phyloP scores from a whole-genome alignment of 2,113 vertebrate species.

The Catagonus wagneri region DNA sequence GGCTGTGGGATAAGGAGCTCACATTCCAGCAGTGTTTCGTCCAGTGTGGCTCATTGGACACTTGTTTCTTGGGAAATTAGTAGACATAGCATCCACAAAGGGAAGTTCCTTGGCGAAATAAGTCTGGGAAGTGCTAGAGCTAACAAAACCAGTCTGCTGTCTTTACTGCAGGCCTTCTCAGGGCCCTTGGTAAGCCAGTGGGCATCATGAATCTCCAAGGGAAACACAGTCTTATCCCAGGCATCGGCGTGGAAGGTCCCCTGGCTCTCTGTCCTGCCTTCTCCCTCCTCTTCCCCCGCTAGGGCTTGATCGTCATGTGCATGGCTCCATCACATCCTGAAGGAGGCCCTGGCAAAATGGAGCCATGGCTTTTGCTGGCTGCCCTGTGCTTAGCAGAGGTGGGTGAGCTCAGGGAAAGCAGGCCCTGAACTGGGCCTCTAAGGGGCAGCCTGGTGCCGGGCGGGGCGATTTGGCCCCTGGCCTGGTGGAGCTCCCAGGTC shows the following conservation, averaged over 20 bases:
- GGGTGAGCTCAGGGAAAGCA: conserved; percentile 3
- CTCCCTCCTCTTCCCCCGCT: background rate
- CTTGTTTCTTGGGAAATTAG: conserved; percentile 39
- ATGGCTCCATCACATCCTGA: background rate
- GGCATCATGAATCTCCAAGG: background rate
- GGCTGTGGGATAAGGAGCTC: background rate
- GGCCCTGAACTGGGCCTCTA: background rate
- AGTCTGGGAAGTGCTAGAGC: background rate
- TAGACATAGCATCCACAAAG: background rate
- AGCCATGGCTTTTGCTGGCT: background rate
- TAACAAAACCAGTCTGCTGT: background rate
- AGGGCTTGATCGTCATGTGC: background rate
- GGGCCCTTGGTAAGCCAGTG: background rate
- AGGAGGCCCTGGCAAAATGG: background rate
- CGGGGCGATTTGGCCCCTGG: background rate
- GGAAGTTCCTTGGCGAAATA: background rate
- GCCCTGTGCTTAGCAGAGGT: background rate
- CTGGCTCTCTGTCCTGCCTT: too few relatives aligned
- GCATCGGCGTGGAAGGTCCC: background rate
- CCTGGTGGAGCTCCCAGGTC: background rate
- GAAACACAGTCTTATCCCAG: background rate
- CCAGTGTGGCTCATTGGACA: background rate
- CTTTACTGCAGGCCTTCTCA: background rate
- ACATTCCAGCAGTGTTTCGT: background rate
- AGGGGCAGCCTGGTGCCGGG: background rate